A percentile compares a stretch with the other conserved stretches of the same genome.
Conservation (phyloP, 1,140 invertebrate genomes). For the Brachionus rubens region DNA sequence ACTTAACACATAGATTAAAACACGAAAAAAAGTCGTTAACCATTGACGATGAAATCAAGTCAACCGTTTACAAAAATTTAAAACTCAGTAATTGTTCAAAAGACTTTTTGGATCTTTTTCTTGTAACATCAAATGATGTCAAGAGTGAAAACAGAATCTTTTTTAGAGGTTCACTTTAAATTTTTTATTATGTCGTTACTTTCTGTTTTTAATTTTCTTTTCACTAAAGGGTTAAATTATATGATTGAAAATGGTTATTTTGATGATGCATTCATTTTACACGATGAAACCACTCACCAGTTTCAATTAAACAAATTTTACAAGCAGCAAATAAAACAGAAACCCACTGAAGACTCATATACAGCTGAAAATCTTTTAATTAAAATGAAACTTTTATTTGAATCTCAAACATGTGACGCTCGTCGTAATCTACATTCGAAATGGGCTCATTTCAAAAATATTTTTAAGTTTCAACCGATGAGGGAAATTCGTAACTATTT, state of each 20-base stretch:
- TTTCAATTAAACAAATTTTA: background rate
- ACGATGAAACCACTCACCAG: background rate
- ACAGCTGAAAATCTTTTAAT: no score
- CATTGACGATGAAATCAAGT: background rate
- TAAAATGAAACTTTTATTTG: background rate
- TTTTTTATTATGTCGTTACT: background rate
- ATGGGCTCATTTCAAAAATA: conserved; percentile 67
- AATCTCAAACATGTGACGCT: background rate
- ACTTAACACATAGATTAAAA: background rate
- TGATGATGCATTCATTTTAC: background rate
- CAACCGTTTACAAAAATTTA: background rate
- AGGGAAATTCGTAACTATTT: conserved; percentile 86
- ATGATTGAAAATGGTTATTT: background rate
- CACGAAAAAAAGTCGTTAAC: background rate
- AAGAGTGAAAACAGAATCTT: background rate
- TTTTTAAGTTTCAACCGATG: conserved; percentile 74
- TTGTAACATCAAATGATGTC: background rate
- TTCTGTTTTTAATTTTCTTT: background rate
- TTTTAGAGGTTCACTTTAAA: background rate
- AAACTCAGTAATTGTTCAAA: background rate
- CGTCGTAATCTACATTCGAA: conserved; percentile 55
- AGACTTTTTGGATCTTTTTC: background rate
- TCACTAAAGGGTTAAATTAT: background rate
- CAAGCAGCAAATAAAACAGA: background rate
- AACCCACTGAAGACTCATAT: background rate